Percentiles rank a stretch among this genome's conserved stretches.
phyloP scores from a whole-genome alignment of 2,797 vertebrate species.

The Trachurus trachurus region DNA sequence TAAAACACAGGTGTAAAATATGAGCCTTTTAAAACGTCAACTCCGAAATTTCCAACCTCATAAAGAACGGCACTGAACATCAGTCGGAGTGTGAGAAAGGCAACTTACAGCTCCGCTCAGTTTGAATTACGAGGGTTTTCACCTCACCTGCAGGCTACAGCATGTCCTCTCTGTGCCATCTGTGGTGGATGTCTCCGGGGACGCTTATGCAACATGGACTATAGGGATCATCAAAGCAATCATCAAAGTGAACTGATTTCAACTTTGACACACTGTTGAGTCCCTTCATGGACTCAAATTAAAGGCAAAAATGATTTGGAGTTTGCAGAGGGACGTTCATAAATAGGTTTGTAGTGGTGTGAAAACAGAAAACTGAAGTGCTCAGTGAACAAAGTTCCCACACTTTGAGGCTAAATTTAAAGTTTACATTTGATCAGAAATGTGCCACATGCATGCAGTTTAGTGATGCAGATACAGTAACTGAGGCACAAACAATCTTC shows the following conservation, averaged over 20 bases:
- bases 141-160: constrained; percentile 25
- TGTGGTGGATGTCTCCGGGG: constrained; percentile 38
- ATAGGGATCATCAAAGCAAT: constrained; percentile 35
- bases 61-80: too few relatives aligned
- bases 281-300: not conserved
- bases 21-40: too few relatives aligned
- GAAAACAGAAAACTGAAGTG: too few relatives aligned
- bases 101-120: not conserved
- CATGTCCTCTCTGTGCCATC: constrained; percentile 25
- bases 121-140: constrained; percentile 23
- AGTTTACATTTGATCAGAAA: not conserved
- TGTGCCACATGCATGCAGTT: not conserved
- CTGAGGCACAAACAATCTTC: constrained; percentile 6
- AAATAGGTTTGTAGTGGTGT: not conserved
- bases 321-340: too few relatives aligned
- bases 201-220: constrained; percentile 29
- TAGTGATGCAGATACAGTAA: constrained; percentile 7
- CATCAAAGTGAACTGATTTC: constrained; percentile 30
- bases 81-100: not conserved
- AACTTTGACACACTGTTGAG: not conserved
- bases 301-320: too few relatives aligned
- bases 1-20: too few relatives aligned
- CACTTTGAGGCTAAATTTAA: not conserved
- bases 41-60: too few relatives aligned
- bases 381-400: not conserved